phyloP scores from a whole-genome alignment of 2,113 vertebrate species.

The Abramis brama region DNA sequence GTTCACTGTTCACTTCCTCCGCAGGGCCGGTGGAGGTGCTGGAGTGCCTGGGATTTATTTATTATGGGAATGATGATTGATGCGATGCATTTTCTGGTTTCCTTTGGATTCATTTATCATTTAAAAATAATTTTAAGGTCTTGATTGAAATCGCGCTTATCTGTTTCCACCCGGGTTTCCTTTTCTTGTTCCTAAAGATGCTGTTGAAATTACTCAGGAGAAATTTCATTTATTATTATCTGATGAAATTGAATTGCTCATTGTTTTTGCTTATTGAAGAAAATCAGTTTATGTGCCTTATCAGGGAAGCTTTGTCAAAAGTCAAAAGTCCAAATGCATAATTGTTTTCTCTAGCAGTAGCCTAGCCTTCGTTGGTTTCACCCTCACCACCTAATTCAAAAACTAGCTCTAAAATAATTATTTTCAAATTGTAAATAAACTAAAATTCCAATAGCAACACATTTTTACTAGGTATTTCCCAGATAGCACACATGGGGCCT shows the following conservation, averaged over 20 bases:
- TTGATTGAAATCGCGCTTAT: not conserved
- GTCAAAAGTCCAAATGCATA: not conserved
- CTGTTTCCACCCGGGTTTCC: not conserved
- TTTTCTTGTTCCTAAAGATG: not conserved
- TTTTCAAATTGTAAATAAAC: not conserved
- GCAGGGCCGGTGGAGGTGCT: slow-evolving; percentile 30
- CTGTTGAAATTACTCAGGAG: not conserved
- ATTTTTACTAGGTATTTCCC: no score
- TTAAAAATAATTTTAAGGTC: no score
- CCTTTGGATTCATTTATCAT: not conserved
- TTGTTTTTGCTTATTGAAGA: not conserved
- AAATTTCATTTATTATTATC: not conserved
- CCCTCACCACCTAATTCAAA: not conserved
- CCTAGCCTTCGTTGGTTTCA: not conserved
- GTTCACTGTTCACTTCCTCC: slow-evolving; percentile 9
- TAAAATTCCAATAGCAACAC: not conserved
- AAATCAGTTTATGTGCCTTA: not conserved
- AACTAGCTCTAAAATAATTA: not conserved
- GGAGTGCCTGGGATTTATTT: not conserved
- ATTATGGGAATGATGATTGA: not conserved
- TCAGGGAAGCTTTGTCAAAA: not conserved
- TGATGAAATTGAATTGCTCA: not conserved
- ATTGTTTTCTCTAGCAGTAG: not conserved
- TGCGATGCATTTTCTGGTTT: not conserved
- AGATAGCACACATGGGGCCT: no score